Evolutionary conservation across 2,113 vertebrate species (phyloP).

Genomic region (Lethenteron camtschaticum): DNA sequence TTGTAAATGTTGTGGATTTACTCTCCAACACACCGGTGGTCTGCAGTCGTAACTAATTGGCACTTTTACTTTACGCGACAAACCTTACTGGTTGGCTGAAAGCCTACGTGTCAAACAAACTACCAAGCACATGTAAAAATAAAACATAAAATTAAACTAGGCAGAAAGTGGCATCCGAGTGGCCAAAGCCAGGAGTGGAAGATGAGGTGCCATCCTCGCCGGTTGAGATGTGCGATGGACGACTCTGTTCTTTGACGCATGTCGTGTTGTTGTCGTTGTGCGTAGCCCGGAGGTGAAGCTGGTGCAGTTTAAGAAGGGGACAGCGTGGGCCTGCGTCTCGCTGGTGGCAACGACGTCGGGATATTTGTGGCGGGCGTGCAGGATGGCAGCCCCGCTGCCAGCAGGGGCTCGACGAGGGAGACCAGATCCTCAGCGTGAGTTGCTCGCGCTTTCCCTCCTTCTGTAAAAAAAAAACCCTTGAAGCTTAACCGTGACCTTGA

Average conservation of each 20-base stretch:
- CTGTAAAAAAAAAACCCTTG: neutral
- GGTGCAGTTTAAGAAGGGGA: constrained; percentile 96
- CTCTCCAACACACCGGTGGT: no score
- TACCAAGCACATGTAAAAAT: no score
- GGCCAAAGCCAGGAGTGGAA: no score
- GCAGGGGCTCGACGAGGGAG: constrained; percentile 93
- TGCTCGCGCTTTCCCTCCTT: neutral
- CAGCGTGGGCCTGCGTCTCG: constrained; percentile 84
- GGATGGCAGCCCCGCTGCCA: constrained; percentile 94
- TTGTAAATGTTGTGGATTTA: no score
- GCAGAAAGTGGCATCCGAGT: no score
- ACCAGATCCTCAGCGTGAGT: constrained; percentile 96
- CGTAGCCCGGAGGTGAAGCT: constrained; percentile 95
- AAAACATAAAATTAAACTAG: no score
- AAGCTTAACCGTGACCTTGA: no score
- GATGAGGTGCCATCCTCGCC: no score
- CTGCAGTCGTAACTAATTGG: no score
- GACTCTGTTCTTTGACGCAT: neutral
- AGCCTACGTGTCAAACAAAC: no score
- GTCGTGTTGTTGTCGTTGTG: constrained; percentile 1
- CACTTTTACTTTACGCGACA: no score
- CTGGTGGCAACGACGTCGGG: constrained; percentile 89
- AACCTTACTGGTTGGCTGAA: no score
- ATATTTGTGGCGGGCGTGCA: constrained; percentile 94
- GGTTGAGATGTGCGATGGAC: neutral